A percentile compares a stretch with the other conserved stretches of the same genome.
Conservation (phyloP, 1,140 invertebrate genomes). For the Tetramorium alpestre region DNA sequence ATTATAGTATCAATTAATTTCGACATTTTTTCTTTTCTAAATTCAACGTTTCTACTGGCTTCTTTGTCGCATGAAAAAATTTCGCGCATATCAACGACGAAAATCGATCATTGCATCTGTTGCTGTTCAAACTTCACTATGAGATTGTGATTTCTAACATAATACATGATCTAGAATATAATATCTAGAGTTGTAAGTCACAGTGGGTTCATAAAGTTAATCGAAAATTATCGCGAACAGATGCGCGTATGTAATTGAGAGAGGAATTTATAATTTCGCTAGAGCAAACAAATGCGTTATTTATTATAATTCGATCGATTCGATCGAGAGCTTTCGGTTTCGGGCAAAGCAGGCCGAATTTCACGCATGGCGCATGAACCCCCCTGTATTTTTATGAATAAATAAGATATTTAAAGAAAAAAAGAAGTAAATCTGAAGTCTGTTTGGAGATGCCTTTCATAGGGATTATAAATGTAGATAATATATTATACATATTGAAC, state of each 20-base stretch:
- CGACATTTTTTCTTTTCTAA: background rate
- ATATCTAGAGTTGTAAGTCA: background rate
- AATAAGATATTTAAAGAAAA: constrained; percentile 86
- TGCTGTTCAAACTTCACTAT: background rate
- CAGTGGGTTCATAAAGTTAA: background rate
- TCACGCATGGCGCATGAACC: constrained; percentile 79
- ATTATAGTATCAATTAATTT: background rate
- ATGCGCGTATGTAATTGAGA: background rate
- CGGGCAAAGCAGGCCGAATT: constrained; percentile 72
- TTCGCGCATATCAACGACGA: constrained; percentile 3
- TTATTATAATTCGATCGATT: background rate
- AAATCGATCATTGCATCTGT: constrained; percentile 33
- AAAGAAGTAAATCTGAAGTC: constrained; percentile 85
- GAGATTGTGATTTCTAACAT: constrained; percentile 8
- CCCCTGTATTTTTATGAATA: constrained; percentile 86
- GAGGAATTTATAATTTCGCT: constrained; percentile 18
- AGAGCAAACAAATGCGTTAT: background rate
- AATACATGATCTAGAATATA: constrained; percentile 1
- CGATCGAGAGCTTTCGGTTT: constrained; percentile 60
- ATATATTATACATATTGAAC: constrained; percentile 85
- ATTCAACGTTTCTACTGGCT: background rate
- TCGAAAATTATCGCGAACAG: constrained; percentile 17
- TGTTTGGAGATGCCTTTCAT: constrained; percentile 86
- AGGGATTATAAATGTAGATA: constrained; percentile 86
- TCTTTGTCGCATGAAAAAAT: background rate